Percentiles rank a stretch among this genome's conserved stretches.
These are phyloP conservation scores for Tanypteryx hageni DNA, from an alignment of 2,888 invertebrate species.

Conservation along the genomic window DNA sequence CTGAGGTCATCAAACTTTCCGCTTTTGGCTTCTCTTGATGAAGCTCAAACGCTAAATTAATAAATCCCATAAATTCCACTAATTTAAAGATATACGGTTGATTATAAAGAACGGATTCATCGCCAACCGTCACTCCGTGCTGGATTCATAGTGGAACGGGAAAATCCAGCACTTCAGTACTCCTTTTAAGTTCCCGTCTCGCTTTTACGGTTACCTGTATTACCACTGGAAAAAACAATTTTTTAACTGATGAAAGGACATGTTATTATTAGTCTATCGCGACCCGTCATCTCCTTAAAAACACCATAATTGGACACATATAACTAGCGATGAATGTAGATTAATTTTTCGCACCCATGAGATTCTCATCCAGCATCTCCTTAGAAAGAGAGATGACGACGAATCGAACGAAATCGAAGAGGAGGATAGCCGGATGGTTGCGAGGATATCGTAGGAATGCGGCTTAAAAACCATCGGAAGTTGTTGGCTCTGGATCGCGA, in stretches of 20 bases:
- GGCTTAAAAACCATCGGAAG: slow-evolving; percentile 8
- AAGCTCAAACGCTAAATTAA: neutral
- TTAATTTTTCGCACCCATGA: too few species aligned
- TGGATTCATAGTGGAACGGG: neutral
- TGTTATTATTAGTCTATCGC: too few species aligned
- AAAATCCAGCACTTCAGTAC: neutral
- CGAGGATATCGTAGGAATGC: neutral
- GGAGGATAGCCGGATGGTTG: neutral
- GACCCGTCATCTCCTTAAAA: too few species aligned
- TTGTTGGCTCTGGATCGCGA: neutral
- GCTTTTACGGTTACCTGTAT: neutral
- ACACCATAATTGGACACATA: too few species aligned
- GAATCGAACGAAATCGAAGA: neutral
- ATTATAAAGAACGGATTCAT: slow-evolving; percentile 21
- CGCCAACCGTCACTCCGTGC: neutral
- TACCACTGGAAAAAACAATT: neutral
- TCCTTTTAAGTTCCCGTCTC: neutral
- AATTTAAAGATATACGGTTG: neutral
- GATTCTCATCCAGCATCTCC: too few species aligned
- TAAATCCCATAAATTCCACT: neutral
- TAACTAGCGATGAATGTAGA: too few species aligned
- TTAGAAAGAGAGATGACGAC: too few species aligned
- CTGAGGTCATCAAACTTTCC: neutral
- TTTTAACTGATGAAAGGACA: too few species aligned
- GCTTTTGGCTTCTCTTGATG: neutral